These are phyloP conservation scores for Zapornia atra DNA, from an alignment of 2,113 vertebrate species.

Conservation along the genomic window DNA sequence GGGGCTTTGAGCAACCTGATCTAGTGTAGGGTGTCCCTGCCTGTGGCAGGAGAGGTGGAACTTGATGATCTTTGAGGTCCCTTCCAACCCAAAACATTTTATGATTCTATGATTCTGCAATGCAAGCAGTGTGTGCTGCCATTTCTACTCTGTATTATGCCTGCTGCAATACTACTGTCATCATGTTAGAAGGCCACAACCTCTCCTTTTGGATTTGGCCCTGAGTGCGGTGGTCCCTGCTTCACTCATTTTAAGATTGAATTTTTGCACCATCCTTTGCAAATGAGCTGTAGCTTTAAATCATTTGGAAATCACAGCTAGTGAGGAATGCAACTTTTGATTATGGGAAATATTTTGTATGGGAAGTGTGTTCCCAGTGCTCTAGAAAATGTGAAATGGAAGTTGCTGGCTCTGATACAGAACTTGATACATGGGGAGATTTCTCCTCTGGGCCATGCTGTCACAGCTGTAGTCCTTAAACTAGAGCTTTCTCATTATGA, in stretches of 20 bases:
- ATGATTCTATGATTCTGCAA: not conserved
- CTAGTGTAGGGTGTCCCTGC: too few species aligned
- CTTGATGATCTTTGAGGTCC: too few species aligned
- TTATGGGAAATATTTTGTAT: not conserved
- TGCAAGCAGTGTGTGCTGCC: not conserved
- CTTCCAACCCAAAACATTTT: too few species aligned
- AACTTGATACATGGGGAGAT: not conserved
- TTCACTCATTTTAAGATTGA: not conserved
- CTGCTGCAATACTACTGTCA: not conserved
- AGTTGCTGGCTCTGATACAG: not conserved
- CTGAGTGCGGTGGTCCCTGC: not conserved
- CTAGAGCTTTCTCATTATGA: not conserved
- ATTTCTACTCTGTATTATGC: not conserved
- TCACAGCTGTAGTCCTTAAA: not conserved
- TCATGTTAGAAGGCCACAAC: not conserved
- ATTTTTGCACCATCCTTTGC: not conserved
- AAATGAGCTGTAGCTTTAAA: not conserved
- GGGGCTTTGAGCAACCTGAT: too few species aligned
- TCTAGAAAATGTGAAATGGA: not conserved
- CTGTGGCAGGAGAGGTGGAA: too few species aligned
- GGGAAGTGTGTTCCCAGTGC: not conserved
- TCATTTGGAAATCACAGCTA: not conserved
- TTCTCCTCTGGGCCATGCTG: not conserved
- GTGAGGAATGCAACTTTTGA: not conserved
- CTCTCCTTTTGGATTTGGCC: not conserved